Evolutionary conservation across 2,888 invertebrate species (phyloP).

Genomic region (Drosophila paranaensis): DNA sequence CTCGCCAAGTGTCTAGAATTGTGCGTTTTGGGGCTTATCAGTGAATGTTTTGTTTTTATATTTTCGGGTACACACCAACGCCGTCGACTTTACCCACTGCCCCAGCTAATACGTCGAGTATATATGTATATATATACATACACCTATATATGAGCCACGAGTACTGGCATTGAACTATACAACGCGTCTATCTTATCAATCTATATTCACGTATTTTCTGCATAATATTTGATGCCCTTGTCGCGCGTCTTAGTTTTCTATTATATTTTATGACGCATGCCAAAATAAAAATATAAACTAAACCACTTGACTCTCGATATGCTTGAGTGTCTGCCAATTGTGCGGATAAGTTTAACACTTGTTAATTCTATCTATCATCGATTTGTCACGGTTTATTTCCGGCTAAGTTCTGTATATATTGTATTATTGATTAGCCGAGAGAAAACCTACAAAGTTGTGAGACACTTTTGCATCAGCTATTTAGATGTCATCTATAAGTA

Average conservation of each 20-base stretch:
- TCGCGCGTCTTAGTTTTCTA: conserved; percentile 10
- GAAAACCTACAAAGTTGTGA: background rate
- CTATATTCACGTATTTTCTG: conserved; percentile 35
- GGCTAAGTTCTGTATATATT: background rate
- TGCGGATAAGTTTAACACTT: conserved; percentile 13
- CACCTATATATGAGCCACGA: conserved; percentile 6
- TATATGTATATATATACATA: background rate
- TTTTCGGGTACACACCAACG: conserved; percentile 50
- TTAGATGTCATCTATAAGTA: background rate
- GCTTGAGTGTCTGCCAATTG: conserved; percentile 18
- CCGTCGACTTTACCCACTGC: conserved; percentile 36
- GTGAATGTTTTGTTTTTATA: conserved; percentile 11
- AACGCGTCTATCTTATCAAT: conserved; percentile 53
- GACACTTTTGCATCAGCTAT: background rate
- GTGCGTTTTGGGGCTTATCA: conserved; percentile 44
- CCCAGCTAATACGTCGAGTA: conserved; percentile 17
- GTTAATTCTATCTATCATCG: conserved; percentile 6
- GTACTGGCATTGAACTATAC: conserved; percentile 10
- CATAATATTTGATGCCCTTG: conserved; percentile 45
- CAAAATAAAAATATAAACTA: background rate
- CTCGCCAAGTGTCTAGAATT: conserved; percentile 7
- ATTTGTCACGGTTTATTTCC: conserved; percentile 19
- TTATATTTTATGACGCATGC: conserved; percentile 24
- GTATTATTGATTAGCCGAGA: background rate
- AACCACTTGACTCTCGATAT: conserved; percentile 14